Evolutionary conservation across 2,888 invertebrate genomes (phyloP).

Genomic region (Acronicta aceris): DNA sequence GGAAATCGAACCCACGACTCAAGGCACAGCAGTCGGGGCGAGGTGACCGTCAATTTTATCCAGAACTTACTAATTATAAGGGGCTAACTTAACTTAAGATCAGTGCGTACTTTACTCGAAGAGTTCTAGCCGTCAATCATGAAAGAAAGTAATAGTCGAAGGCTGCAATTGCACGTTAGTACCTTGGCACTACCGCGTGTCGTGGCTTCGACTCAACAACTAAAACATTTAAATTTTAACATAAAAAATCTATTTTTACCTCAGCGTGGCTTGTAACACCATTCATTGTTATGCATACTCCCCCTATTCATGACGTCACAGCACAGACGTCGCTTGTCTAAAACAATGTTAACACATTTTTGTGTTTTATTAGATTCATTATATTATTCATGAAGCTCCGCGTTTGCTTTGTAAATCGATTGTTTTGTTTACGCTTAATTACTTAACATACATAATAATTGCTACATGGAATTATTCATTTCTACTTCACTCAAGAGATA

Average conservation of each 20-base stretch:
- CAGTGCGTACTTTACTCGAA: no score
- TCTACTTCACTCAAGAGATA: no score
- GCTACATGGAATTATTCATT: background rate
- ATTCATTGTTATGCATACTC: constrained; percentile 54
- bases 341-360: constrained; percentile 54
- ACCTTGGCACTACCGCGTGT: no score
- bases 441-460: background rate
- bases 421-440: constrained; percentile 29
- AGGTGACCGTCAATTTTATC: no score
- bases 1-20: no score
- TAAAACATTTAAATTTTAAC: constrained; percentile 14
- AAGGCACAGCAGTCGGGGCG: no score
- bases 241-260: constrained; percentile 44
- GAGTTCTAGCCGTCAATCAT: no score
- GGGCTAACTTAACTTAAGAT: no score
- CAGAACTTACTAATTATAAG: no score
- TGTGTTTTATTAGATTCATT: constrained; percentile 43
- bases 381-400: constrained; percentile 48
- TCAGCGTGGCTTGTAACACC: constrained; percentile 34
- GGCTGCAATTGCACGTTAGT: no score
- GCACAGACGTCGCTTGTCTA: constrained; percentile 45
- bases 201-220: no score
- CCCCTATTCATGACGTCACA: constrained; percentile 38
- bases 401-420: constrained; percentile 43
- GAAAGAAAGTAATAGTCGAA: no score